Conservation (phyloP, 2,888 invertebrate genomes). For the Ophion slaviceki region DNA sequence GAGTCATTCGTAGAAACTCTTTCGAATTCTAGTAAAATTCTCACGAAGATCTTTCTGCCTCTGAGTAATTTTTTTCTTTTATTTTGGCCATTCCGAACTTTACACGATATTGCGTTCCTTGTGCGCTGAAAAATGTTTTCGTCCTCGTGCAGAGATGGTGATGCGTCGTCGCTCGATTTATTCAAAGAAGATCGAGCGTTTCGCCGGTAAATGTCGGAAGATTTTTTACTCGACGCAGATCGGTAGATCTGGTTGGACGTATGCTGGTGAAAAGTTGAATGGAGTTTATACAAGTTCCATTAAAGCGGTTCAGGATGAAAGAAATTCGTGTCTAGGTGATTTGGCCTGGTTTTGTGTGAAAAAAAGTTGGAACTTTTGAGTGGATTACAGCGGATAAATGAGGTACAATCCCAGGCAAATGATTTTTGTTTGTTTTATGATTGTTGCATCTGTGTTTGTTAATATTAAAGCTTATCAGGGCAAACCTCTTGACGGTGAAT, state of each 20-base stretch:
- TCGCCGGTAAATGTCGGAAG: too few relatives aligned
- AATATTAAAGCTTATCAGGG: background rate
- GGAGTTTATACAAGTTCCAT: background rate
- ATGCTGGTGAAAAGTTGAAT: background rate
- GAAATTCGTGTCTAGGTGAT: background rate
- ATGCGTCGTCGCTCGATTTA: too few relatives aligned
- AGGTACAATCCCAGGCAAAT: background rate
- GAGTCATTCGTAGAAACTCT: conserved; percentile 55
- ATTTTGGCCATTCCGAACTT: background rate
- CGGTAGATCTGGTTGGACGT: too few relatives aligned
- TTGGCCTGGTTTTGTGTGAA: background rate
- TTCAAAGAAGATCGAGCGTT: too few relatives aligned
- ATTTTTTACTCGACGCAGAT: too few relatives aligned
- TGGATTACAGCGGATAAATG: background rate
- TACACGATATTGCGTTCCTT: background rate
- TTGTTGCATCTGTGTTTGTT: background rate
- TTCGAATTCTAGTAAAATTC: conserved; percentile 6
- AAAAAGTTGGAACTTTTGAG: background rate
- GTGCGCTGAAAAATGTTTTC: background rate
- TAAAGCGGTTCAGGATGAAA: background rate
- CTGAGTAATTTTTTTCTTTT: background rate
- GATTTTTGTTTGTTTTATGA: background rate
- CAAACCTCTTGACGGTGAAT: background rate
- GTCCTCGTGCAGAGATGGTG: background rate
- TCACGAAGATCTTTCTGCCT: background rate